Conservation (phyloP, 2,113 vertebrate genomes). For the Protomyctophum bolini region DNA sequence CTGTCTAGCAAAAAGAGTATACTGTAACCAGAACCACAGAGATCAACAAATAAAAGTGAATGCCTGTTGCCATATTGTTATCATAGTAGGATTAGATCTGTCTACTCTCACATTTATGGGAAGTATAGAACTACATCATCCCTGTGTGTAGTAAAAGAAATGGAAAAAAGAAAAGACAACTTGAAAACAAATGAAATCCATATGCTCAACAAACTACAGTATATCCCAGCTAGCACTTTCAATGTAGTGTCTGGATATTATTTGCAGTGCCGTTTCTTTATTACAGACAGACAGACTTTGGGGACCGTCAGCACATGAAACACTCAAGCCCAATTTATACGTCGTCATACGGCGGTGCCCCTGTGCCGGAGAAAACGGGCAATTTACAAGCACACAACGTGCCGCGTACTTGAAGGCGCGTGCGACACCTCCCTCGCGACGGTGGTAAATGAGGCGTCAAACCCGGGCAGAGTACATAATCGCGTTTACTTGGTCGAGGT, state of each 20-base stretch:
- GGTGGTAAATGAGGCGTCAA: too few species aligned
- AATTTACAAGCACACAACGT: too few species aligned
- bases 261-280: slow-evolving; percentile 54
- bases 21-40: neutral
- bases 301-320: slow-evolving; percentile 66
- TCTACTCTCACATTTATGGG: slow-evolving; percentile 10
- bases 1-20: too few species aligned
- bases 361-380: too few species aligned
- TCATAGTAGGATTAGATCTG: slow-evolving; percentile 24
- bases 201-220: slow-evolving; percentile 38
- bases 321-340: slow-evolving; percentile 47
- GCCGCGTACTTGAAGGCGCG: too few species aligned
- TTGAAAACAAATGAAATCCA: slow-evolving; percentile 45
- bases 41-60: slow-evolving; percentile 5
- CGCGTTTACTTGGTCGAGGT: slow-evolving; percentile 80
- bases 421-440: too few species aligned
- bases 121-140: slow-evolving; percentile 13
- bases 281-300: slow-evolving; percentile 51
- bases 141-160: slow-evolving; percentile 24
- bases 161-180: slow-evolving; percentile 22
- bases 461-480: slow-evolving; percentile 80
- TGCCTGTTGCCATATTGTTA: neutral
- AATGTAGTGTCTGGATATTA: slow-evolving; percentile 58
- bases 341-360: too few species aligned
- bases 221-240: slow-evolving; percentile 48